Conservation (phyloP, 2,797 vertebrate genomes). For the Takifugu rubripes region DNA sequence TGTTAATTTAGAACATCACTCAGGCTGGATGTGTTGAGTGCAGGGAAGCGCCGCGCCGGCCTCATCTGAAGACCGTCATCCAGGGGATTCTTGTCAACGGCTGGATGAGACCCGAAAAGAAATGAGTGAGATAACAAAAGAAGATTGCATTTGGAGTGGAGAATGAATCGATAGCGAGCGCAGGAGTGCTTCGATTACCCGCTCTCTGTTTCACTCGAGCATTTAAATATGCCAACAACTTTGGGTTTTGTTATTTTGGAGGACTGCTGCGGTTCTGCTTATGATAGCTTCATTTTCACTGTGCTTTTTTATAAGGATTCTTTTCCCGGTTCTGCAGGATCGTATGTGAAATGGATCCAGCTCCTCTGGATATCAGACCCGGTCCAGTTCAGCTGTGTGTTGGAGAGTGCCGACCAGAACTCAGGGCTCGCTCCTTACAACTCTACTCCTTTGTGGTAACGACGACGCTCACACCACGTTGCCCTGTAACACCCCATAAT, state of each 20-base stretch:
- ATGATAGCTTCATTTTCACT: not conserved
- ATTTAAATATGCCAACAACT: conserved; percentile 17
- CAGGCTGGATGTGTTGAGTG: conserved; percentile 4
- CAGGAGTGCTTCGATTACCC: conserved; percentile 44
- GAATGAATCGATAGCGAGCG: conserved; percentile 41
- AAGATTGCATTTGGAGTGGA: conserved; percentile 45
- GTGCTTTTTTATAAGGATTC: not conserved
- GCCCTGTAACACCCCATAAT: not conserved
- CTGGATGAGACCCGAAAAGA: conserved; percentile 52
- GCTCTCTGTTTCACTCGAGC: conserved; percentile 27
- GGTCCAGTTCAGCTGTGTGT: conserved; percentile 92
- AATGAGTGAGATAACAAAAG: conserved; percentile 48
- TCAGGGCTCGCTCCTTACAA: conserved; percentile 86
- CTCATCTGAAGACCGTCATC: conserved; percentile 32
- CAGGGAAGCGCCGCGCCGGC: conserved; percentile 9
- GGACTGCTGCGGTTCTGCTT: not conserved
- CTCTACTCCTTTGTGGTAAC: conserved; percentile 93
- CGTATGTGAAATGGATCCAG: conserved; percentile 92
- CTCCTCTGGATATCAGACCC: conserved; percentile 75
- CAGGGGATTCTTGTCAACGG: conserved; percentile 32
- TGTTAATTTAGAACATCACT: conserved; percentile 19
- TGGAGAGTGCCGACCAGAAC: conserved; percentile 92
- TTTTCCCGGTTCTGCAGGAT: conserved; percentile 76
- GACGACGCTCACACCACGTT: conserved; percentile 31
- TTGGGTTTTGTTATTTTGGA: not conserved